Percentiles rank a stretch among this genome's conserved stretches.
phyloP scores from a whole-genome alignment of 2,113 vertebrate species.

The Tringa solitaria region DNA sequence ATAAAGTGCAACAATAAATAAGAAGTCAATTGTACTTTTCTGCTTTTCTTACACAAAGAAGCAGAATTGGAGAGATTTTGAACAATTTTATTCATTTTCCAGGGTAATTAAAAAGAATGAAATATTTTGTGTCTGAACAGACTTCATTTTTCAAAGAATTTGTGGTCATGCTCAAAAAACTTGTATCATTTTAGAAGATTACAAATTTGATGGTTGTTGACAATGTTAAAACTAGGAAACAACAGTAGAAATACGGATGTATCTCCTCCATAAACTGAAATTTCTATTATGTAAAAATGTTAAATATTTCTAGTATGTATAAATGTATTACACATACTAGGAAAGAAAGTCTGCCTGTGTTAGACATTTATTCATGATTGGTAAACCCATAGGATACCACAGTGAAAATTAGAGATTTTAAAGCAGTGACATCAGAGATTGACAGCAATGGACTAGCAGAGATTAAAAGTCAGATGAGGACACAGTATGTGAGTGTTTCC shows the following conservation, averaged over 20 bases:
- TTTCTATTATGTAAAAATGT: background rate
- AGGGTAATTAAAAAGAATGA: background rate
- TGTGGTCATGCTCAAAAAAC: background rate
- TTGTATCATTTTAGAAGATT: background rate
- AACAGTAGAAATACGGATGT: background rate
- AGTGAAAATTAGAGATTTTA: background rate
- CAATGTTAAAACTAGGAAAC: background rate
- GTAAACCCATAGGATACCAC: background rate
- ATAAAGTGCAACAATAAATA: background rate
- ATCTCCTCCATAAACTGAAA: background rate
- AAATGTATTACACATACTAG: background rate
- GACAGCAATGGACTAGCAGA: background rate
- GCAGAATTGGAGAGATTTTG: background rate
- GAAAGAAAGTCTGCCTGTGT: background rate
- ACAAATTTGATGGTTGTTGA: background rate
- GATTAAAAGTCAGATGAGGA: background rate
- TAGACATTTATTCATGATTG: background rate
- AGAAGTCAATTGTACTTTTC: background rate
- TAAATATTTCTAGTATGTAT: background rate
- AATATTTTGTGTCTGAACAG: background rate
- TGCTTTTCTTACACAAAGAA: background rate
- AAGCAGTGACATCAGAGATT: background rate
- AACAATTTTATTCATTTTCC: background rate
- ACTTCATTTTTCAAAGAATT: background rate
- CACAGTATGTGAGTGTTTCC: background rate